Evolutionary conservation across 2,113 vertebrate genomes (phyloP), one percentile per base, ranked within the genome.

Genomic region (Pyxicephalus adspersus): DNA sequence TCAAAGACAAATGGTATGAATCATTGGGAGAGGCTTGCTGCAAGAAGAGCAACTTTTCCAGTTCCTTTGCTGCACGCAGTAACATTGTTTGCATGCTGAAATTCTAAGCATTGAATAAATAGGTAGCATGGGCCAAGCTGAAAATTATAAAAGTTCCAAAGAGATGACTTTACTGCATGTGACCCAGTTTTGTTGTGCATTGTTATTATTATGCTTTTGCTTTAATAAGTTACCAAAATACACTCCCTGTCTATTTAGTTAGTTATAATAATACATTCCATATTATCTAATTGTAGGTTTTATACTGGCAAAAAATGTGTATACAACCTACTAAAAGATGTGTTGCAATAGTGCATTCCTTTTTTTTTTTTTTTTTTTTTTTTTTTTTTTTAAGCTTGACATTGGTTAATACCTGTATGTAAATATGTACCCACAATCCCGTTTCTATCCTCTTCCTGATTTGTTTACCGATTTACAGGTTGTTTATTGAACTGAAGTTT

Each of bases 21-120:
- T 74, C 71, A 74, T 5, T 17, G 71, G 71, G 71, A 74, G 71
- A 58, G 71, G 71, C 58, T 74, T n/a, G 6, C 18, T 4, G 54
- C 58, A 20, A 34, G 22, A 74, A 60, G 54, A 74, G 54, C 52
- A 38, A 57, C 71, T 31, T 38, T 74, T 74, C 54, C 54, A 74
- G 54, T 74, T 74, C 57, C 71, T 60, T 26, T 74, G 71, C 38
- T 38, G 55, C 58, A 58, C 26, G 58, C 22, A 38, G 71, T 28
- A 57, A 20, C 54, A 74, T 29, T 60, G 26, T 73, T 74, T 57
- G 34, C 52, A 58, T 5, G 2, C 20, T 6, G 26, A 38, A 29
- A 20, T 23, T 25, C 50, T 25, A 51, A 45, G 31, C 70, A 58
- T 4, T 74, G 57, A 74, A 74, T 38, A n/a, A 74, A 60, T 31